Conservation (phyloP, 2,797 vertebrate genomes). For the Mycteria americana region DNA sequence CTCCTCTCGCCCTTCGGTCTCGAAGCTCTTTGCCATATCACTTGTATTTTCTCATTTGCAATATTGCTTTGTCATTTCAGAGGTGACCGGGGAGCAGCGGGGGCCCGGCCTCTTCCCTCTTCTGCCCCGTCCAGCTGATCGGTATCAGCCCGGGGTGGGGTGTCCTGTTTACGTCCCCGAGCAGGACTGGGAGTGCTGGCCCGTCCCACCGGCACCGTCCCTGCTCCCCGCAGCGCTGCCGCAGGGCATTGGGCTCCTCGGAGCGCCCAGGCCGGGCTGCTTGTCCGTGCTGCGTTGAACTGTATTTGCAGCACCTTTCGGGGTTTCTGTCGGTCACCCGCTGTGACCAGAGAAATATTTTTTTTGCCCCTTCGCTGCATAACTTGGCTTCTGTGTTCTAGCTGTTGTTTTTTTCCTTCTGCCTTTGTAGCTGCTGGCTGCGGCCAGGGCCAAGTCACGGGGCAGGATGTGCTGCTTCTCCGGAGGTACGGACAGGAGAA, state of each 20-base stretch:
- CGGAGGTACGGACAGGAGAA: background rate
- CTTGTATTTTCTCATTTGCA: background rate
- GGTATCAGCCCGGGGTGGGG: conserved; percentile 3
- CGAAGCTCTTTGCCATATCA: fast-evolving
- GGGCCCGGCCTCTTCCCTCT: background rate
- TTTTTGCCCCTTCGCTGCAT: background rate
- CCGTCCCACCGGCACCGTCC: background rate
- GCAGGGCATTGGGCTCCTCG: background rate
- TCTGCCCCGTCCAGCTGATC: background rate
- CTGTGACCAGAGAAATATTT: background rate
- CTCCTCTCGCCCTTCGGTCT: background rate
- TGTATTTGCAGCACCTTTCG: background rate
- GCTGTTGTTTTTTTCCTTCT: conserved; percentile 41
- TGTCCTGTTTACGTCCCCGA: conserved; percentile 15
- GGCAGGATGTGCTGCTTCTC: conserved; percentile 50
- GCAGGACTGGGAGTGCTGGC: background rate
- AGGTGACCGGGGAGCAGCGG: background rate
- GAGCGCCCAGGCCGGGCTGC: fast-evolving
- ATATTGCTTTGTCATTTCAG: background rate
- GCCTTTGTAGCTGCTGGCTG: conserved; percentile 40
- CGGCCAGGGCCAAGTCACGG: background rate
- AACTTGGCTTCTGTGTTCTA: conserved; percentile 56
- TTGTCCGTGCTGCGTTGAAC: fast-evolving
- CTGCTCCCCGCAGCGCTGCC: background rate
- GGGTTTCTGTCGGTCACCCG: conserved; percentile 20